Base-by-base conservation (phyloP, 2,797 vertebrate species). In the Cheirogaleus major region DNA sequence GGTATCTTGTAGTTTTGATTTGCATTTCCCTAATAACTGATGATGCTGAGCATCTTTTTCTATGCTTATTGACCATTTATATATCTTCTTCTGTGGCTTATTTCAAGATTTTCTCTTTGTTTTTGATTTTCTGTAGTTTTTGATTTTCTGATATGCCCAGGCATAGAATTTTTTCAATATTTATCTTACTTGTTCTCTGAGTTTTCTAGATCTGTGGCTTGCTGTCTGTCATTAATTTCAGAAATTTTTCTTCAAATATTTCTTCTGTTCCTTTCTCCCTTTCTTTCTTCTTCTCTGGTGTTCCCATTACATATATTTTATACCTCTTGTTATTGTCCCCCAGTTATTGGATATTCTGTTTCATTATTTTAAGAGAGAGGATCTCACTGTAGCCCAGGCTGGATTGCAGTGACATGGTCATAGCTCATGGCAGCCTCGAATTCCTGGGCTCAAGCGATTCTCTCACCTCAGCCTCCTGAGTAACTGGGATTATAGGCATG, bases 111-210 rank as follows among this genome's bases (percentile, higher is more conserved):
- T 79, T 57, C 15, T 82, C 38, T 93, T 89, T 61, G 27, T 81
- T 32, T 92, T 89, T 73, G 23, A 63, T 91, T 82, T 93, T 82
- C 70, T 87, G 73, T 76, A 48, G 43, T 61, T 95, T 70, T 93
- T 70, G 76, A 95, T 55, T 57, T 23, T 63, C 76, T 70, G 55
- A 61, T 91, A 72, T 38, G 15, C 25, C 30, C 12, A 75, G 17
- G 27, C 50, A 57, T 38, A 82, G 20, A 61, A 8, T 76, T 80
- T 82, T 75, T 76, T 45, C 22, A 38, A 13, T 69, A 50, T 89
- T 84, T 83, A 45, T 76, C 27, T 32, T 81, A 30, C 30, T 90
- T 87, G 45, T 90, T 89, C 35, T 93, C 72, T 45, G 30, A 82
- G 30, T 22, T 91, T 87, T 67, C 55, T 95, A 63, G 50, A 52